Evolutionary conservation across 2,113 vertebrate species (phyloP).

Genomic region (Saguinus imperator): DNA sequence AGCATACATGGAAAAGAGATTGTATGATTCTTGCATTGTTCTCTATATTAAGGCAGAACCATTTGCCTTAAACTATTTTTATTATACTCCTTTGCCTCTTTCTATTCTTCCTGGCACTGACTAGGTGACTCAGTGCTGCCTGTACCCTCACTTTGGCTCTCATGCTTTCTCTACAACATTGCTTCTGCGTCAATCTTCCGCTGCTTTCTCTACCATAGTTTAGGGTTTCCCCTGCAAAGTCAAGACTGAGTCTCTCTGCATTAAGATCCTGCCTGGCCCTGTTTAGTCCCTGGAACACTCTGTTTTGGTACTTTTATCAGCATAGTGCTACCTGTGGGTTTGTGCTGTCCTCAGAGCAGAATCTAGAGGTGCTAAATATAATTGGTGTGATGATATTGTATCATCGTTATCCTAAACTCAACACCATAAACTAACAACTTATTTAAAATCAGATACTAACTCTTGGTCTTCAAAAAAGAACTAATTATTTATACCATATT

Average conservation of each 20-base stretch:
- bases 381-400: neutral
- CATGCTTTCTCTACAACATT: neutral
- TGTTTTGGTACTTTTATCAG: neutral
- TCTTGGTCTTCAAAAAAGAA: neutral
- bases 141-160: neutral
- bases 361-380: neutral
- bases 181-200: neutral
- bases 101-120: neutral
- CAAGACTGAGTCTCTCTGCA: neutral
- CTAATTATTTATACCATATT: neutral
- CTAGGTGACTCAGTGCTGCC: neutral
- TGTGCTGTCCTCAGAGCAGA: neutral
- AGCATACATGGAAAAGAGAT: neutral
- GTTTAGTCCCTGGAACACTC: neutral
- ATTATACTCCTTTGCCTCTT: neutral
- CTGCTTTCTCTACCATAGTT: neutral
- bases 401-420: slow-evolving; percentile 8
- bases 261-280: neutral
- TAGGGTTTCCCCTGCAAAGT: neutral
- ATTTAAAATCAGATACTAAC: neutral
- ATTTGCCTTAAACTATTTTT: neutral
- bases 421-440: neutral
- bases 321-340: neutral
- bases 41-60: neutral
- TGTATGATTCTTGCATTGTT: neutral